These are phyloP conservation scores for Euwallacea fornicatus DNA, from an alignment of 1,140 invertebrate genomes.

Conservation along the genomic window DNA sequence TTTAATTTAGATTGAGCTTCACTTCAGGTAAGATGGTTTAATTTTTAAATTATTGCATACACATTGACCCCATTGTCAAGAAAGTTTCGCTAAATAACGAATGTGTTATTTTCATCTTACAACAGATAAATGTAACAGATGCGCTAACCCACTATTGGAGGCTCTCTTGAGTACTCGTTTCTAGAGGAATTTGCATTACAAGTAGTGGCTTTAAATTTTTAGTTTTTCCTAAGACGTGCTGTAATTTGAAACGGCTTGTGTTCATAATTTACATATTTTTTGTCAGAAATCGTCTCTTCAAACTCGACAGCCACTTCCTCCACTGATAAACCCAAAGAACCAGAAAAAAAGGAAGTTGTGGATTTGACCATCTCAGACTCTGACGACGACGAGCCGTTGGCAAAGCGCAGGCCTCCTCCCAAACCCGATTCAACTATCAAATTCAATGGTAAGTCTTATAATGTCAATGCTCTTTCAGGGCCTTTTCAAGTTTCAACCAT, in stretches of 20 bases:
- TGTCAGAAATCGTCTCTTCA: conserved; percentile 45
- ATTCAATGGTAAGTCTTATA: conserved; percentile 44
- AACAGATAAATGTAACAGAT: too few relatives aligned
- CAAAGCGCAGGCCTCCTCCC: conserved; percentile 48
- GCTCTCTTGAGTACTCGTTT: too few relatives aligned
- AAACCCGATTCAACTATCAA: conserved; percentile 53
- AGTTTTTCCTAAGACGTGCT: background rate
- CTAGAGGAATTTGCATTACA: too few relatives aligned
- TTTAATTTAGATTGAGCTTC: too few relatives aligned
- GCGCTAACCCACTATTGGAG: too few relatives aligned
- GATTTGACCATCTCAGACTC: conserved; percentile 53
- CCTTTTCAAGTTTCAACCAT: too few relatives aligned
- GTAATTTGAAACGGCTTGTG: background rate
- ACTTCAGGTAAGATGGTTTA: too few relatives aligned
- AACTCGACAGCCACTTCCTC: conserved; percentile 39
- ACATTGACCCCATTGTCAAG: too few relatives aligned
- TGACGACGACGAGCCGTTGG: conserved; percentile 52
- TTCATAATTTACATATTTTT: conserved; percentile 9
- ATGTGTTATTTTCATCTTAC: too few relatives aligned
- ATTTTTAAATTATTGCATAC: too few relatives aligned
- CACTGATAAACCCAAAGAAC: conserved; percentile 35
- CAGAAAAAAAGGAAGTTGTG: conserved; percentile 46
- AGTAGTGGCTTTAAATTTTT: too few relatives aligned
- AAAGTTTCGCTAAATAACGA: too few relatives aligned
- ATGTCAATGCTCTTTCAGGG: background rate